phyloP scores from a whole-genome alignment of 1,140 invertebrate genomes.

The Maconellicoccus hirsutus region DNA sequence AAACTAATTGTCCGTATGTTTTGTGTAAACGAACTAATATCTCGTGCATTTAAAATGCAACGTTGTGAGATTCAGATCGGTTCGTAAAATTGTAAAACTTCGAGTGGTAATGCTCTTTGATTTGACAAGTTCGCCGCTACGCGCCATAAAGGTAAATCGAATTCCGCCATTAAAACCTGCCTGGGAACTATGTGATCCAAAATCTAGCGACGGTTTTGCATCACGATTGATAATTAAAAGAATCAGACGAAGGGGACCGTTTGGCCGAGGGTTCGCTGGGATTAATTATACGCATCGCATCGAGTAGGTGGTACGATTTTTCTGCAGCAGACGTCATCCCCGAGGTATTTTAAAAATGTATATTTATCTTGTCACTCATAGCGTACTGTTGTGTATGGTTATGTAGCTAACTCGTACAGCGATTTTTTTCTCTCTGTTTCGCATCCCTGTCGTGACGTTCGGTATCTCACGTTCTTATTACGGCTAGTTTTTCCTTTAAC shows the following conservation, averaged over 20 bases:
- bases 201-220: neutral
- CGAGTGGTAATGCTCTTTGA: neutral
- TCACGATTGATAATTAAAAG: too few relatives aligned
- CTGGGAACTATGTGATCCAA: neutral
- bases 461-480: conserved; percentile 8
- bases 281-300: neutral
- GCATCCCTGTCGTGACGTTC: neutral
- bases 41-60: neutral
- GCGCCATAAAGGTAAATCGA: neutral
- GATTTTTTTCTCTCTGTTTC: neutral
- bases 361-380: conserved; percentile 9
- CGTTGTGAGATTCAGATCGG: neutral
- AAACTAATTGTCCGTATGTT: conserved; percentile 3
- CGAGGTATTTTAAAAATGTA: conserved; percentile 9
- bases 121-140: neutral
- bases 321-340: neutral
- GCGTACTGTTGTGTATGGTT: neutral
- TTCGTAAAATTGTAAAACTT: neutral
- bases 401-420: neutral
- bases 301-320: neutral
- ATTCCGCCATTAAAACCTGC: neutral
- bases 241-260: neutral
- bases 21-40: neutral
- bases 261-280: neutral
- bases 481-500: conserved; percentile 7